Evolutionary conservation across 2,797 vertebrate species (phyloP), one percentile per base, ranked within the genome.

Genomic region (Halcyon chelicuti): DNA sequence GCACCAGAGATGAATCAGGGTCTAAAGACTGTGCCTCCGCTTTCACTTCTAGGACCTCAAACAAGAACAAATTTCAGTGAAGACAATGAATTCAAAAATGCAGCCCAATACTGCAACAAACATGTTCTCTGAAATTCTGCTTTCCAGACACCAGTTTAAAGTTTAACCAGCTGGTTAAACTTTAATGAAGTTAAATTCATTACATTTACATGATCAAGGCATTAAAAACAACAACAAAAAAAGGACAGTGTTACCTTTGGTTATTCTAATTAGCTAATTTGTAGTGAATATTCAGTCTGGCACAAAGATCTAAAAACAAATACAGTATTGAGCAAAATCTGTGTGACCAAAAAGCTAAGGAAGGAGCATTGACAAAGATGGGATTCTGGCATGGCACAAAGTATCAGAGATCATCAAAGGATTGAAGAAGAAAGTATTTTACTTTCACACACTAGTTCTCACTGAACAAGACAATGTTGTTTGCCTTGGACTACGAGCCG

Each of bases 51-150:
- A 90, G 54, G 49, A 80, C 55, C 72, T 91, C 60, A 88, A 91
- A 84, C 10, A 62, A 57, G 51, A 95, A 91, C 52, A 55, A 86
- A 90, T 78, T 60, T 67, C 73, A 88, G 35, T 21, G 51, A 63
- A 95, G 76, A 81, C 79, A 87, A 73, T 35, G n/a, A 90, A 84
- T 79, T 72, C 84, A 94, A 94, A 92, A 29, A 1, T 71, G 85
- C 42, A 82, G 60, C 51, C 80, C 0, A 0, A 40, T 62, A 52
- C 42, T 35, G 60, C n/a, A 82, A 73, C 44, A 94, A 95, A 82
- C 44, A 33, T 2, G 7, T 16, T 63, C n/a, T 37, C n/a, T 31
- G 62, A 79, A 22, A 13, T 88, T 85, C 75, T 82, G 77, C 80
- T 76, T 90, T 86, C 51, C 63, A 84, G 76, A 66, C 10, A 88